These are phyloP conservation scores for Psettodes erumei DNA, from an alignment of 2,113 vertebrate genomes.

Conservation along the genomic window DNA sequence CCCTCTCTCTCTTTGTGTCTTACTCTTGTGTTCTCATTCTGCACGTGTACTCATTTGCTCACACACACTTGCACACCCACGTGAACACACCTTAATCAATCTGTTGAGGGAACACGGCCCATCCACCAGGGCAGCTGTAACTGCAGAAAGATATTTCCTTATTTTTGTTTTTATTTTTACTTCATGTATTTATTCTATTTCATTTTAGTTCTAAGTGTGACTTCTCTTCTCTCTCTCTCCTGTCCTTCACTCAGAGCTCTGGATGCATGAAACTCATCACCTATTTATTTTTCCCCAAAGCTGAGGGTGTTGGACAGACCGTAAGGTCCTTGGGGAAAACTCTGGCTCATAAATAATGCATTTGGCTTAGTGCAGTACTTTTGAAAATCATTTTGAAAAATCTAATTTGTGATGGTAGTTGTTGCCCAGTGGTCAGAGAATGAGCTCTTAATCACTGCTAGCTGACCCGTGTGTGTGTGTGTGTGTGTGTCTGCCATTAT, in stretches of 20 bases:
- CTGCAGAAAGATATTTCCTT: not conserved
- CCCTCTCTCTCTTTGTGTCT: accelerated
- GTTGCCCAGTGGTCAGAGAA: slow-evolving; percentile 4
- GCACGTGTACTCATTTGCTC: not conserved
- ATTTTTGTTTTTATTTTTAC: not conserved
- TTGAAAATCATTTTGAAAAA: slow-evolving; percentile 18
- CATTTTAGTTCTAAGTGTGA: not conserved
- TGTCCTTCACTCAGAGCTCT: not conserved
- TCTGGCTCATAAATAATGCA: not conserved
- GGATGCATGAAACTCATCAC: not conserved
- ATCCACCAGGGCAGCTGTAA: not conserved
- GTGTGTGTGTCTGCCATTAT: slow-evolving; percentile 30
- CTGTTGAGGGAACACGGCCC: not conserved
- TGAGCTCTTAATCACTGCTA: not conserved
- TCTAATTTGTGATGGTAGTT: not conserved
- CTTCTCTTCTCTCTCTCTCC: not conserved
- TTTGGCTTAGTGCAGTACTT: not conserved
- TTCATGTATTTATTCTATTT: no score
- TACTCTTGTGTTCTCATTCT: not conserved
- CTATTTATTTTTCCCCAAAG: not conserved
- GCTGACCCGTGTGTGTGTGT: slow-evolving; percentile 13
- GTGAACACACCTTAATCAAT: slow-evolving; percentile 1
- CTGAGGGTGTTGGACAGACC: not conserved
- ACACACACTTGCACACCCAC: not conserved
- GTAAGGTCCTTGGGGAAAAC: not conserved